A percentile compares a stretch with the other conserved stretches of the same genome.
These are phyloP conservation scores for Chrysolina americana DNA, from an alignment of 2,888 invertebrate genomes.

Conservation along the genomic window DNA sequence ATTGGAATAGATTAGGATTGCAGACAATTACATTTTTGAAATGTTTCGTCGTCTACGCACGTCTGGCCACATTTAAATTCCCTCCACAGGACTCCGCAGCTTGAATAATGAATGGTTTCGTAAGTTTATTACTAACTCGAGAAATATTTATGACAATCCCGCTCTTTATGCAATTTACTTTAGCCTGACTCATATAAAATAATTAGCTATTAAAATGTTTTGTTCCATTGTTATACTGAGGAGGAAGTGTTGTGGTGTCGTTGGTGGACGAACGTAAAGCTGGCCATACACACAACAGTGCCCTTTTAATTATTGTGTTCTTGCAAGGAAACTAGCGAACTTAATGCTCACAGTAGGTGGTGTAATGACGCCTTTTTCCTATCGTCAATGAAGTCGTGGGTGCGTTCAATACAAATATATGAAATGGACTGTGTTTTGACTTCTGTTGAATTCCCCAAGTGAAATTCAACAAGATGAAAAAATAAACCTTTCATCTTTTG, in stretches of 20 bases:
- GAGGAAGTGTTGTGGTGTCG: conserved; percentile 11
- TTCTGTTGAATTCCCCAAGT: no score
- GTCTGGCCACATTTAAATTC: conserved; percentile 12
- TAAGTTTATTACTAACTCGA: conserved; percentile 6
- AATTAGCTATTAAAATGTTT: conserved; percentile 11
- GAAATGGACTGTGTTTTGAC: no score
- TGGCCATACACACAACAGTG: neutral
- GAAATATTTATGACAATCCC: conserved; percentile 21
- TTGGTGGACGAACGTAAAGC: neutral
- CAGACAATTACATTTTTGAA: conserved; percentile 24
- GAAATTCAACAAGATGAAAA: no score
- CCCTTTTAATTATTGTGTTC: no score
- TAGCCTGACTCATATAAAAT: conserved; percentile 20
- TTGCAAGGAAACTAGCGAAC: no score
- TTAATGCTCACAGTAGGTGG: no score
- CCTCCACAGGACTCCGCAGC: neutral
- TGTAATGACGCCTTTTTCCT: no score
- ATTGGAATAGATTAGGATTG: conserved; percentile 13
- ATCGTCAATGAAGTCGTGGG: no score
- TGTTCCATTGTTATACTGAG: conserved; percentile 11
- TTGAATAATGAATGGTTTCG: neutral
- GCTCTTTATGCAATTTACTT: conserved; percentile 7
- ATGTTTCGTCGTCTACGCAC: conserved; percentile 9
- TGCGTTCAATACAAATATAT: no score
- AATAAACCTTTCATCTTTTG: no score